Base-by-base conservation (phyloP, 1,140 invertebrate genomes). In the Drosophila nigromelanica region DNA sequence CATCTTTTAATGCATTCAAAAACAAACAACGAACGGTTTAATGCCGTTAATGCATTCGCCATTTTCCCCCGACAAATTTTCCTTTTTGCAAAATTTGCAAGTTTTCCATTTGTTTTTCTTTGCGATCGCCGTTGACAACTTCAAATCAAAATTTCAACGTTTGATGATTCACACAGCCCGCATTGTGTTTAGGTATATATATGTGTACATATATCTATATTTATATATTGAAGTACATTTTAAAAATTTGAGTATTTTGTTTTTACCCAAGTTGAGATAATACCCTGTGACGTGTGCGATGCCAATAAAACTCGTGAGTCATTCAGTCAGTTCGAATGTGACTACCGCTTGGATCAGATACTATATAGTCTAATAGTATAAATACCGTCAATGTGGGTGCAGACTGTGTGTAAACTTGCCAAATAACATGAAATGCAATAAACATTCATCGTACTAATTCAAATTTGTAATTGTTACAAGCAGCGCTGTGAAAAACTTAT, bases 81-180 rank as follows among this genome's bases (percentile, higher is more conserved):
- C 10, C 7, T 39, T 56, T 56, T 27, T 5, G 27, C 24, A 27
- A 5, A 27, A 27, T 39, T 30, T 42, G n/a, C 39, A 4, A 40
- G 12, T 18, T 47, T 58, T 40, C 35, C 21, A 24, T 24, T 4
- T 24, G 3, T 27, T 27, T 27, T 27, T 2, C 5, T 27, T 27
- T 27, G 24, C 5, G 0, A 5, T 27, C 24, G 24, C 21, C 55
- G 77, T 72, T 86, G 81, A 87, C 81, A 86, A 87, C 67, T 81
- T 81, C 66, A 52, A 61, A 78, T 86, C 55, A 69, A 63, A 64
- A 56, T 48, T 39, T 8, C n/a, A 18, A 33, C 73, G 33, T 59
- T 48, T 64, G 74, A 82, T 86, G 81, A 86, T 73, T 86, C 81
- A 86, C 62, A 76, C 47, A 39, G 10, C 7, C 11, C 45, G 35